phyloP scores from a whole-genome alignment of 2,888 invertebrate genomes.

The Isoperla grammatica region DNA sequence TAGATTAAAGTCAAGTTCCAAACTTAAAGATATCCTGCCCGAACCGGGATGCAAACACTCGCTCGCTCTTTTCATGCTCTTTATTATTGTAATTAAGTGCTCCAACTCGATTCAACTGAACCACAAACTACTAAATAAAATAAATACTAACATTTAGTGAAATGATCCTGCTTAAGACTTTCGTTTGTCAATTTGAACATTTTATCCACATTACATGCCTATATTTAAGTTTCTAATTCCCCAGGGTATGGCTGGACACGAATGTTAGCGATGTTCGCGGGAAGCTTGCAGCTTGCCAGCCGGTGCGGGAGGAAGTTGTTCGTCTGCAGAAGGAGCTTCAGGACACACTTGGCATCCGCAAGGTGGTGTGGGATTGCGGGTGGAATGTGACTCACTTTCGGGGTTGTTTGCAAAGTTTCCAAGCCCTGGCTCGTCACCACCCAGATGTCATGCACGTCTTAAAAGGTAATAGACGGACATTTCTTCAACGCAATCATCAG shows the following conservation, averaged over 20 bases:
- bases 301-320: constrained; percentile 69
- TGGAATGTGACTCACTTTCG: constrained; percentile 87
- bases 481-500: too few relatives aligned
- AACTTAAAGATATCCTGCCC: too few relatives aligned
- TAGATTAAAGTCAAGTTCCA: too few relatives aligned
- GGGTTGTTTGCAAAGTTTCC: constrained; percentile 82
- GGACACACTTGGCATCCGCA: constrained; percentile 50
- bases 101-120: too few relatives aligned
- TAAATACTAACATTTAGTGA: too few relatives aligned
- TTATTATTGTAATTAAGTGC: too few relatives aligned
- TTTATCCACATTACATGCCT: too few relatives aligned
- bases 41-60: too few relatives aligned
- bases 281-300: constrained; percentile 58
- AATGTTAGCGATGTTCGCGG: constrained; percentile 63
- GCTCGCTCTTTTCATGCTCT: too few relatives aligned
- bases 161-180: too few relatives aligned
- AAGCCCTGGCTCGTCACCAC: constrained; percentile 69
- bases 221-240: constrained; percentile 37
- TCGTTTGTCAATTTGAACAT: too few relatives aligned
- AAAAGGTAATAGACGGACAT: constrained; percentile 45
- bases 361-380: constrained; percentile 73
- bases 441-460: constrained; percentile 62
- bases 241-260: constrained; percentile 65
- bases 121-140: too few relatives aligned
- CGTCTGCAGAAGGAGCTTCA: constrained; percentile 57